Evolutionary conservation across 2,797 vertebrate species (phyloP), one percentile per base, ranked within the genome.

Genomic region (Tenualosa ilisha): DNA sequence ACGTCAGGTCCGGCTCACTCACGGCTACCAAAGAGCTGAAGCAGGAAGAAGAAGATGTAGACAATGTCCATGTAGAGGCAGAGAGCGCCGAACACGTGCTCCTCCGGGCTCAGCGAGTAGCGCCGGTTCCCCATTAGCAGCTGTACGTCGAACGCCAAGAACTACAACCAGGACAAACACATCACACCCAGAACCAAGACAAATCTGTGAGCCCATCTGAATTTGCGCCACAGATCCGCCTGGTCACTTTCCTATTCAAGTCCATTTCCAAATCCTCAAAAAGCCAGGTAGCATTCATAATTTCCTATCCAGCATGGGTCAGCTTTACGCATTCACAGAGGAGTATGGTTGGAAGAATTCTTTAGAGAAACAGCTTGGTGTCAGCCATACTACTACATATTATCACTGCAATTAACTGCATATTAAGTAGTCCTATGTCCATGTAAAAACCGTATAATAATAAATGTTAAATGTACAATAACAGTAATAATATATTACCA

Each of bases 51-150:
- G 85, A 91, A 92, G 84, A 92, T 92, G 86, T 91, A 91, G 84
- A 92, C 85, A 43, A 92, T 88, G 84, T 92, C 91, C 87, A 92
- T 91, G 87, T 92, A 92, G 83, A 92, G 91, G 84, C 90, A 91
- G 81, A 92, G 88, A 0, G 91, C 91, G 43, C 89, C 91, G 3
- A 91, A 91, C 83, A 92, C 89, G 11, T 92, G 88, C 85, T 92
- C 91, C 84, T 92, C 91, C 12, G 89, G 90, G 83, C 91, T 92
- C 63, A 92, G 82, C 6, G 91, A 91, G 84, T 91, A 90, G 24
- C 86, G 86, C n/a, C 90, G 63, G 85, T 92, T 91, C 3, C 91
- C 92, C 83, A 91, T 88, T 63, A 91, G 86, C 75, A 92, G 88
- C 89, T 92, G 91, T 53, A 89, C 87, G 50, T 91, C 90, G 81